These are phyloP conservation scores for Erythrolamprus reginae DNA, from an alignment of 2,113 vertebrate species.

Conservation along the genomic window DNA sequence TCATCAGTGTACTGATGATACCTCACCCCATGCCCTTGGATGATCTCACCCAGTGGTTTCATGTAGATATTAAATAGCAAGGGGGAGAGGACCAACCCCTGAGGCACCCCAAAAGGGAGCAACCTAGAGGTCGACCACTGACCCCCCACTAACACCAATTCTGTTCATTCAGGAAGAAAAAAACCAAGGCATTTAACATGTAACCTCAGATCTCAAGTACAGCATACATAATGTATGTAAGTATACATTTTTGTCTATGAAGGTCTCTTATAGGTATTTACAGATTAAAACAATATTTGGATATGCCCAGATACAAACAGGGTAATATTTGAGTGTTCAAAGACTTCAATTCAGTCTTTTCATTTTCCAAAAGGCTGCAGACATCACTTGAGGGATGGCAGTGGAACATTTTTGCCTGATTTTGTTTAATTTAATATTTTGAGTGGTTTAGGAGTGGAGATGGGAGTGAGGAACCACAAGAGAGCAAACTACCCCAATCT, in stretches of 20 bases:
- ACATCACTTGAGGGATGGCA: neutral
- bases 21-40: too few species aligned
- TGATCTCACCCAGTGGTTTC: too few species aligned
- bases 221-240: neutral
- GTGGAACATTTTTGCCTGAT: neutral
- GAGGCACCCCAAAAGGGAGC: too few species aligned
- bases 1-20: too few species aligned
- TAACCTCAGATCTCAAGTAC: neutral
- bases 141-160: too few species aligned
- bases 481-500: neutral
- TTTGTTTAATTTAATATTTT: neutral
- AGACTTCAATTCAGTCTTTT: neutral
- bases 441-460: neutral
- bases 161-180: neutral
- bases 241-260: neutral
- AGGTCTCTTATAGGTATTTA: neutral
- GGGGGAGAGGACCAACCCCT: too few species aligned
- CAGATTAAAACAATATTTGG: neutral
- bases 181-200: neutral
- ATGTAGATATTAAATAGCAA: too few species aligned
- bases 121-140: too few species aligned
- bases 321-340: neutral
- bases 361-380: neutral
- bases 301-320: neutral
- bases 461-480: neutral